Percentiles rank a stretch among this genome's conserved stretches.
phyloP scores from a whole-genome alignment of 1,140 invertebrate species.

The Scaptomyza pallida region DNA sequence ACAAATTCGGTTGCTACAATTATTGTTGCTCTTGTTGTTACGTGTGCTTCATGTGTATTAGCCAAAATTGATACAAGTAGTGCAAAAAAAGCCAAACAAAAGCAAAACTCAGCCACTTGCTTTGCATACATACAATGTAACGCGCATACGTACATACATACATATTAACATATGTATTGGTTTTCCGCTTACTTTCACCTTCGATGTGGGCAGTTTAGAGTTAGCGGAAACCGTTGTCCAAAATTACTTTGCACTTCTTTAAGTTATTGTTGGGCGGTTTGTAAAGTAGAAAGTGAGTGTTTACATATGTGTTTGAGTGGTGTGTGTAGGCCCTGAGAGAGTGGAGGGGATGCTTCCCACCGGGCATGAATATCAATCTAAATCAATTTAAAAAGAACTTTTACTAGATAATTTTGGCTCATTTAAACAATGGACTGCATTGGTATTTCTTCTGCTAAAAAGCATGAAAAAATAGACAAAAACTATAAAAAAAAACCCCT shows the following conservation, averaged over 20 bases:
- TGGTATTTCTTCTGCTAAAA: too few relatives aligned
- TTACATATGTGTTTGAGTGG: conserved; percentile 1
- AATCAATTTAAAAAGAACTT: too few relatives aligned
- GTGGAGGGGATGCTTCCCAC: too few relatives aligned
- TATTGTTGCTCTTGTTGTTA: conserved; percentile 26
- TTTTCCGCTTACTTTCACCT: conserved; percentile 72
- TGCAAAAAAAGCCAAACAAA: conserved; percentile 37
- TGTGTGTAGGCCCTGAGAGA: too few relatives aligned
- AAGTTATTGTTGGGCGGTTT: conserved; percentile 36
- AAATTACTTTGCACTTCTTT: conserved; percentile 65
- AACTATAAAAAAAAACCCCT: too few relatives aligned
- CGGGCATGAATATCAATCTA: too few relatives aligned
- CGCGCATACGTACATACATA: background rate
- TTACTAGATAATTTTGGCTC: too few relatives aligned
- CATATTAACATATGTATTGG: conserved; percentile 12
- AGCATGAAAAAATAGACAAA: too few relatives aligned
- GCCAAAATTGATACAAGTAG: conserved; percentile 39
- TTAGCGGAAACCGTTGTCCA: conserved; percentile 44
- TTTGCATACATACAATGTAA: conserved; percentile 17
- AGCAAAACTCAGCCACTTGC: conserved; percentile 42
- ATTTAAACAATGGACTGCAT: too few relatives aligned
- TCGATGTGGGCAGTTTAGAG: conserved; percentile 63
- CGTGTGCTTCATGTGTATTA: conserved; percentile 27
- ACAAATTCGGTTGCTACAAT: conserved; percentile 9
- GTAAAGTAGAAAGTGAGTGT: conserved; percentile 68